A percentile compares a stretch with the other conserved stretches of the same genome.
Evolutionary conservation across 1,140 invertebrate species (phyloP).

Genomic region (Sitobion miscanthi): DNA sequence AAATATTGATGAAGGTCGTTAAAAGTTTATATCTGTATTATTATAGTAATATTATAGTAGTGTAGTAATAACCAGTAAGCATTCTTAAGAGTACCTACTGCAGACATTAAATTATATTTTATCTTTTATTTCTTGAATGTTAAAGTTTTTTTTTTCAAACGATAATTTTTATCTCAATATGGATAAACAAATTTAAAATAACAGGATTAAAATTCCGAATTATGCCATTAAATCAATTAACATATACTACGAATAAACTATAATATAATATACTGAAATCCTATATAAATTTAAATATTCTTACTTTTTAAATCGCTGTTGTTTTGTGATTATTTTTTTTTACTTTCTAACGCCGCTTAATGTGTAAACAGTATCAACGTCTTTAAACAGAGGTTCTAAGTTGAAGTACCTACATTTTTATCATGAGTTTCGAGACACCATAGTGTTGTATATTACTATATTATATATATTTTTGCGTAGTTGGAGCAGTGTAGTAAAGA

Average conservation of each 20-base stretch:
- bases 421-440: background rate
- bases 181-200: background rate
- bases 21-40: background rate
- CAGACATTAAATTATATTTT: conserved; percentile 13
- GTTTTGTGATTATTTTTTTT: background rate
- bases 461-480: background rate
- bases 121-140: background rate
- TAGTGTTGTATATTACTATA: background rate
- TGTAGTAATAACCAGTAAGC: background rate
- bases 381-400: background rate
- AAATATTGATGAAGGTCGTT: background rate
- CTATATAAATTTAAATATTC: background rate
- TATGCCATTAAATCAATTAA: conserved; percentile 6
- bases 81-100: background rate
- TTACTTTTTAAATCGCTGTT: background rate
- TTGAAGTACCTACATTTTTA: background rate
- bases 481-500: background rate
- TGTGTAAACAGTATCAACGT: background rate
- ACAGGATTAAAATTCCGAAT: background rate
- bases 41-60: background rate
- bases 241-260: background rate
- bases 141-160: background rate
- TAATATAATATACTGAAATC: background rate
- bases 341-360: background rate
- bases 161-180: background rate